A percentile compares a stretch with the other conserved stretches of the same genome.
These are phyloP conservation scores for Volucella zonaria DNA, from an alignment of 2,888 invertebrate genomes.

Conservation along the genomic window DNA sequence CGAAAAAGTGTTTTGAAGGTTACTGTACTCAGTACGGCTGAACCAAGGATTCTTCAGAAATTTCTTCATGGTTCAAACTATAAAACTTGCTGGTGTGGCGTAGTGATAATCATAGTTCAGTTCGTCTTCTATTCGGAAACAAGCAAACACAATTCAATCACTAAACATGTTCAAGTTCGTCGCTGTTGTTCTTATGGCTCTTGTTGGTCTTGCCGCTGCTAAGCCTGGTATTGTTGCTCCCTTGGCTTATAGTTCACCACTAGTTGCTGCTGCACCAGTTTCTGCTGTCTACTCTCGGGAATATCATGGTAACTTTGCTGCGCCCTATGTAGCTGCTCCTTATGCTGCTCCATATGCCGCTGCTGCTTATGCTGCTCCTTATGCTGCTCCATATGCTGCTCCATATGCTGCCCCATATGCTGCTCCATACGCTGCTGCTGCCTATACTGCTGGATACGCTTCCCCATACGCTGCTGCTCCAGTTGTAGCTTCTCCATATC, in stretches of 20 bases:
- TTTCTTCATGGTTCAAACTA: constrained; percentile 36
- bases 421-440: constrained; percentile 80
- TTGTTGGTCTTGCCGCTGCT: constrained; percentile 78
- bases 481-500: constrained; percentile 76
- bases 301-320: constrained; percentile 84
- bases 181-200: constrained; percentile 78
- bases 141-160: constrained; percentile 53
- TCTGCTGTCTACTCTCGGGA: constrained; percentile 84
- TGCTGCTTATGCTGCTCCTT: constrained; percentile 82
- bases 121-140: constrained; percentile 67
- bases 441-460: constrained; percentile 76
- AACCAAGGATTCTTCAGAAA: constrained; percentile 49
- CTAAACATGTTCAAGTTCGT: constrained; percentile 74
- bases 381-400: constrained; percentile 84
- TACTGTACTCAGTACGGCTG: background rate
- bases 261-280: constrained; percentile 82
- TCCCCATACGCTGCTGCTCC: constrained; percentile 76
- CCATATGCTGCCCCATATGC: constrained; percentile 79
- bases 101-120: constrained; percentile 52
- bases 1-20: constrained; percentile 54
- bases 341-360: constrained; percentile 76
- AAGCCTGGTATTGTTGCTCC: constrained; percentile 80
- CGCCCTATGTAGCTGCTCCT: constrained; percentile 79
- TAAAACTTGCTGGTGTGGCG: constrained; percentile 33
- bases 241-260: constrained; percentile 81